These are phyloP conservation scores for Eleginops maclovinus DNA, from an alignment of 2,113 vertebrate species.

Conservation along the genomic window DNA sequence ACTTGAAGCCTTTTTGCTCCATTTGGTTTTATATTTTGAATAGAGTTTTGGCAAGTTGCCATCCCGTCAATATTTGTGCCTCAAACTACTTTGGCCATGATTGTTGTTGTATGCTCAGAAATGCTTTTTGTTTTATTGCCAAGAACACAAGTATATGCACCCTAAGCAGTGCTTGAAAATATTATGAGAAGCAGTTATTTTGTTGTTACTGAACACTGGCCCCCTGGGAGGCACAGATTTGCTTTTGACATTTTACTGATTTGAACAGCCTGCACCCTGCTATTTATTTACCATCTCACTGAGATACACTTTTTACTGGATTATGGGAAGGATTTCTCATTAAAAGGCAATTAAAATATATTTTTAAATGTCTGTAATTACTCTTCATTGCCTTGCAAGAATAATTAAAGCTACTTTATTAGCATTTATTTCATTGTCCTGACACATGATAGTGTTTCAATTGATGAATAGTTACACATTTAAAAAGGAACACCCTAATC, in stretches of 20 bases:
- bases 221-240: slow-evolving; percentile 12
- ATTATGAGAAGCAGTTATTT: slow-evolving; percentile 32
- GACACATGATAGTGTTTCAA: background rate
- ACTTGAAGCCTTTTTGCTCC: slow-evolving; percentile 15
- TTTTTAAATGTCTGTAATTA: background rate
- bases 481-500: slow-evolving; percentile 3
- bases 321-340: background rate
- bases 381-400: background rate
- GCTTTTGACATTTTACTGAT: slow-evolving; percentile 35
- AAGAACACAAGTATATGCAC: slow-evolving; percentile 5
- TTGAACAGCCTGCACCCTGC: slow-evolving; percentile 1
- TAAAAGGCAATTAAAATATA: background rate
- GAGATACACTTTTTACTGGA: slow-evolving; percentile 3
- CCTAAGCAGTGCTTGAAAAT: background rate
- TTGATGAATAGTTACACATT: background rate
- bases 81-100: slow-evolving; percentile 18
- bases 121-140: slow-evolving; percentile 20
- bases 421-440: background rate
- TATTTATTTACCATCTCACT: slow-evolving; percentile 31
- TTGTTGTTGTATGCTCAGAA: background rate
- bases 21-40: background rate
- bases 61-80: slow-evolving; percentile 4
- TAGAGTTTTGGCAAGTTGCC: slow-evolving; percentile 14
- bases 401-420: background rate
- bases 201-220: slow-evolving; percentile 25